A percentile compares a stretch with the other conserved stretches of the same genome.
These are phyloP conservation scores for Syrmaticus mikado DNA, from an alignment of 2,113 vertebrate species.

Conservation along the genomic window DNA sequence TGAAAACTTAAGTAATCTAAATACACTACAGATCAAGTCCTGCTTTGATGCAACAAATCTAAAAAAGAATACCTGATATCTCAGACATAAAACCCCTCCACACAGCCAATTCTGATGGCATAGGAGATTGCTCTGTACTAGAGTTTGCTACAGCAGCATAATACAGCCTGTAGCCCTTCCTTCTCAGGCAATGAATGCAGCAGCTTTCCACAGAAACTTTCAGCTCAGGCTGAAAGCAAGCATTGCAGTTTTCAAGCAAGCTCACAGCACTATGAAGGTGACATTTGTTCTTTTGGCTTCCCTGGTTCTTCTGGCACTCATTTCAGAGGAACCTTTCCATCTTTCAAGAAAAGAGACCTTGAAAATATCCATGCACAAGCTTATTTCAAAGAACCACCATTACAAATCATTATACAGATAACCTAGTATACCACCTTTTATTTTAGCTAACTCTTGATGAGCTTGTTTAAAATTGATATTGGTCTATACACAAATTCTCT, in stretches of 20 bases:
- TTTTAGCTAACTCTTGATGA: neutral
- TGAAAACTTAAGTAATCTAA: neutral
- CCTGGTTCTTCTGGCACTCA: neutral
- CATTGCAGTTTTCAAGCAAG: neutral
- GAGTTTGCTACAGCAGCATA: neutral
- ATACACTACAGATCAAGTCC: neutral
- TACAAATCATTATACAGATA: neutral
- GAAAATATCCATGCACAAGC: neutral
- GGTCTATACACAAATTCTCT: neutral
- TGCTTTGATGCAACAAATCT: neutral
- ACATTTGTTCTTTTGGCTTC: neutral
- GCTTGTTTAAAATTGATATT: neutral
- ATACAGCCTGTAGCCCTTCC: neutral
- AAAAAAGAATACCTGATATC: neutral
- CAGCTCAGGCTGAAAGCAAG: neutral
- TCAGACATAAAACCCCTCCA: neutral
- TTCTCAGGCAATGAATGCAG: neutral
- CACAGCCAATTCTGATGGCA: neutral
- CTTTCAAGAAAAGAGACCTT: rapidly evolving
- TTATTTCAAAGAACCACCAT: neutral
- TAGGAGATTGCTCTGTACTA: rapidly evolving
- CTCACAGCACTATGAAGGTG: rapidly evolving
- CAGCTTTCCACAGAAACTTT: neutral
- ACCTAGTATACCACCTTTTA: neutral
- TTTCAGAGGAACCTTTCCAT: neutral